Evolutionary conservation across 2,113 vertebrate genomes (phyloP).

Genomic region (Cinclus cinclus): DNA sequence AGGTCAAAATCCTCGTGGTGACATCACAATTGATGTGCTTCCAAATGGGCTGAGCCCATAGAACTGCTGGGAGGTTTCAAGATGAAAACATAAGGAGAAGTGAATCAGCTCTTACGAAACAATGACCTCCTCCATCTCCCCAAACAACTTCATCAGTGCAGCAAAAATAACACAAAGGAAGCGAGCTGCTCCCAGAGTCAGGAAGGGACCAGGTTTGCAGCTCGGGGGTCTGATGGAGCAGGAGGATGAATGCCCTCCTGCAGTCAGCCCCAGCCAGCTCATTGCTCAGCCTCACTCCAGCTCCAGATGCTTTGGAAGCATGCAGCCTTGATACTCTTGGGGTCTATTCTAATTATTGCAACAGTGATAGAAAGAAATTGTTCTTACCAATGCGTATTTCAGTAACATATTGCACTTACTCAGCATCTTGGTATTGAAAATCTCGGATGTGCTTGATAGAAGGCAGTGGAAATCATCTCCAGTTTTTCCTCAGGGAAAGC

Average conservation of each 20-base stretch:
- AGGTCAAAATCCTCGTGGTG: background rate
- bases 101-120: background rate
- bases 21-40: background rate
- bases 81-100: background rate
- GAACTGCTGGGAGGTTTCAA: background rate
- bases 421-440: background rate
- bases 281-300: background rate
- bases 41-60: background rate
- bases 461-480: background rate
- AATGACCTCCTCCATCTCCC: background rate
- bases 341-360: background rate
- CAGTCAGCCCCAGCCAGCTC: background rate
- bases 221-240: rapidly evolving
- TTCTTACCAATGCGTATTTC: background rate
- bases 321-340: background rate
- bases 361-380: background rate
- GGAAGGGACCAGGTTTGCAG: background rate
- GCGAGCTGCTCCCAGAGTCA: background rate
- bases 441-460: background rate
- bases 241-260: background rate
- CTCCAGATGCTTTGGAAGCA: background rate
- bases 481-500: background rate
- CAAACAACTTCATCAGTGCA: background rate
- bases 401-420: background rate
- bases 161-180: background rate